These are phyloP conservation scores for Hypothenemus hampei DNA, from an alignment of 1,140 invertebrate species.

Conservation along the genomic window DNA sequence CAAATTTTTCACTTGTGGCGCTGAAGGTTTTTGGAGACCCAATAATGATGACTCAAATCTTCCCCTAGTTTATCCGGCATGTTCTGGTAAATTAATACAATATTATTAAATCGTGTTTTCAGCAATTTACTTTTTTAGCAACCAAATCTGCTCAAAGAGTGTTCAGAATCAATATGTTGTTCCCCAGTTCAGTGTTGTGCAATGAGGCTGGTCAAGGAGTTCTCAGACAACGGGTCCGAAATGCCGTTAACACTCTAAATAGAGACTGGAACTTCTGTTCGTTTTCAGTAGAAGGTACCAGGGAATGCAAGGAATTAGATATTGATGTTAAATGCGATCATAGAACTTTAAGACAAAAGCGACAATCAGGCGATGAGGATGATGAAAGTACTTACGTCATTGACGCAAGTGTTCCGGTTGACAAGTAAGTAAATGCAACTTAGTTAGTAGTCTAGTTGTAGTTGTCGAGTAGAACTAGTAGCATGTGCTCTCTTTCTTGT, in stretches of 20 bases:
- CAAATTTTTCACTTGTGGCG: constrained; percentile 93
- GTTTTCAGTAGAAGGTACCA: constrained; percentile 73
- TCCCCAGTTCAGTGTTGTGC: constrained; percentile 89
- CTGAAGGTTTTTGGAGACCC: constrained; percentile 94
- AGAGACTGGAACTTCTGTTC: constrained; percentile 92
- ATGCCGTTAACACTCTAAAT: constrained; percentile 83
- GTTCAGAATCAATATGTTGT: constrained; percentile 88
- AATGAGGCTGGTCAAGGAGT: constrained; percentile 92
- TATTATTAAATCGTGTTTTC: no score
- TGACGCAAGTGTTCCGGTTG: constrained; percentile 71
- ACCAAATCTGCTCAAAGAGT: constrained; percentile 83
- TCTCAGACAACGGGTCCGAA: constrained; percentile 77
- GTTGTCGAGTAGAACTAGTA: constrained; percentile 37
- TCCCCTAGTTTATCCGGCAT: constrained; percentile 84
- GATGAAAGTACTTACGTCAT: constrained; percentile 71
- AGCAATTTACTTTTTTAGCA: constrained; percentile 47
- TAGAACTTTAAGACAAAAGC: constrained; percentile 57
- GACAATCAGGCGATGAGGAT: constrained; percentile 60
- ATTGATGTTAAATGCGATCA: constrained; percentile 89
- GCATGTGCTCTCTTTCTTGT: constrained; percentile 45
- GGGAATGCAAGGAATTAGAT: constrained; percentile 81
- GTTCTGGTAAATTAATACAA: constrained; percentile 75
- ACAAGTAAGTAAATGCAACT: constrained; percentile 62
- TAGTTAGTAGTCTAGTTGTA: neutral
- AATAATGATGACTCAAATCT: constrained; percentile 70